Percentiles rank a stretch among this genome's conserved stretches.
Conservation (phyloP, 2,113 vertebrate species). For the Tragelaphus buxtoni region DNA sequence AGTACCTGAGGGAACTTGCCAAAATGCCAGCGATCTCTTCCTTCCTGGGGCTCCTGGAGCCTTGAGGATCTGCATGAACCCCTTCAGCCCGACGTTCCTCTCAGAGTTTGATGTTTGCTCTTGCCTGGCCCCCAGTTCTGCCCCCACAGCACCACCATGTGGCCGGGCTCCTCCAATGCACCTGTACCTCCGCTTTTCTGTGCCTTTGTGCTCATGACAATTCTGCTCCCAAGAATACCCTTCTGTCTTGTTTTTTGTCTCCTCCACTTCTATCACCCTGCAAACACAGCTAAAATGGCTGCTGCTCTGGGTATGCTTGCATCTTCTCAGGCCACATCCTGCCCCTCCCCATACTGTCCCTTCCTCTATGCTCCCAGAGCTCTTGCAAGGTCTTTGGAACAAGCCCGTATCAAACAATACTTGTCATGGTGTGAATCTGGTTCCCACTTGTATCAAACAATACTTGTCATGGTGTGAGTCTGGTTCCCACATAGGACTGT, state of each 20-base stretch:
- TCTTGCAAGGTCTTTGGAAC: neutral
- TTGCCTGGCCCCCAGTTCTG: neutral
- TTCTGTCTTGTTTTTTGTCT: neutral
- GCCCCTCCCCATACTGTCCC: neutral
- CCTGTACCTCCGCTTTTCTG: neutral
- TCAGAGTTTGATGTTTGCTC: neutral
- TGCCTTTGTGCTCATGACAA: accelerated
- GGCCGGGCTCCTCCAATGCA: accelerated
- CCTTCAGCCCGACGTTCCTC: neutral
- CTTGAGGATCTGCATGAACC: neutral
- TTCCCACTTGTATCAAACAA: neutral
- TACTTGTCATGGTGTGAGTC: neutral
- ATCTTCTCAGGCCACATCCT: neutral
- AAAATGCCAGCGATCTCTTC: neutral
- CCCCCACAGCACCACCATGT: neutral
- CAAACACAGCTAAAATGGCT: neutral
- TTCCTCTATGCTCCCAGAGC: neutral
- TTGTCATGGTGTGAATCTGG: neutral
- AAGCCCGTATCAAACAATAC: neutral
- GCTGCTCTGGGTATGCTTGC: neutral
- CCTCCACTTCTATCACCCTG: neutral
- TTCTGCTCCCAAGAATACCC: neutral
- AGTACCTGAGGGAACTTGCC: neutral
- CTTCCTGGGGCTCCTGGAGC: neutral
- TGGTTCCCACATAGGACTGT: neutral